phyloP scores from a whole-genome alignment of 2,888 invertebrate genomes.

The Ichneumoninae sp. region DNA sequence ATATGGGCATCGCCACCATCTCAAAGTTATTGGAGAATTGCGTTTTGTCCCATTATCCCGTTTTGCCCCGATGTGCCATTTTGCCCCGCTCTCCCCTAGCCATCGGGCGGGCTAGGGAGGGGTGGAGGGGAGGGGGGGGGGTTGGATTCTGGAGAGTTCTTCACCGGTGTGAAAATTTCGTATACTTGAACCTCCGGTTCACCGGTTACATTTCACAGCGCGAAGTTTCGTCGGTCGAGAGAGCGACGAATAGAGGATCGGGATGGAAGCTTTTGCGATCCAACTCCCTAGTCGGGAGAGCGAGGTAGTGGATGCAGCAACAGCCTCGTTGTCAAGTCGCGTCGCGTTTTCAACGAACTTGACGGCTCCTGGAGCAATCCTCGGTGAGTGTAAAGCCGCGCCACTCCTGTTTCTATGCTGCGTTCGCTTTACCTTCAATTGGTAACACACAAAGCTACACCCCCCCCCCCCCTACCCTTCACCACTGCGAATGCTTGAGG shows the following conservation, averaged over 20 bases:
- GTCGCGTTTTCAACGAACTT: conserved; percentile 46
- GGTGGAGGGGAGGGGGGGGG: no score
- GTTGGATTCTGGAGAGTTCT: not conserved
- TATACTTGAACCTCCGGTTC: conserved; percentile 31
- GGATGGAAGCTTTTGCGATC: not conserved
- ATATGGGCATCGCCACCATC: no score
- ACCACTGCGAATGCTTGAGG: not conserved
- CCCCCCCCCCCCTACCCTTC: not conserved
- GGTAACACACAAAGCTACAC: conserved; percentile 33
- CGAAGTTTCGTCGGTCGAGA: conserved; percentile 1
- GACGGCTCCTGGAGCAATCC: conserved; percentile 34
- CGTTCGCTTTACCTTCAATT: conserved; percentile 49
- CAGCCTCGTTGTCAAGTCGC: conserved; percentile 54
- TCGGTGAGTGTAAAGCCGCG: conserved; percentile 38
- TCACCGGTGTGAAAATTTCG: conserved; percentile 37
- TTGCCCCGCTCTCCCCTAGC: not conserved
- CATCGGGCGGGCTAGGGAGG: not conserved
- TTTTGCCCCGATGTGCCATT: no score
- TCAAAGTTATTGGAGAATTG: no score
- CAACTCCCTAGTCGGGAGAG: not conserved
- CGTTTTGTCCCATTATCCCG: no score
- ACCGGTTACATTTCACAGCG: not conserved
- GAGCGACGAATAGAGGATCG: not conserved
- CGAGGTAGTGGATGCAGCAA: not conserved
- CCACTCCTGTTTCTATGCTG: conserved; percentile 6